Percentiles rank a stretch among this genome's conserved stretches.
Conservation (phyloP, 2,113 vertebrate genomes). For the Casuarius casuarius region DNA sequence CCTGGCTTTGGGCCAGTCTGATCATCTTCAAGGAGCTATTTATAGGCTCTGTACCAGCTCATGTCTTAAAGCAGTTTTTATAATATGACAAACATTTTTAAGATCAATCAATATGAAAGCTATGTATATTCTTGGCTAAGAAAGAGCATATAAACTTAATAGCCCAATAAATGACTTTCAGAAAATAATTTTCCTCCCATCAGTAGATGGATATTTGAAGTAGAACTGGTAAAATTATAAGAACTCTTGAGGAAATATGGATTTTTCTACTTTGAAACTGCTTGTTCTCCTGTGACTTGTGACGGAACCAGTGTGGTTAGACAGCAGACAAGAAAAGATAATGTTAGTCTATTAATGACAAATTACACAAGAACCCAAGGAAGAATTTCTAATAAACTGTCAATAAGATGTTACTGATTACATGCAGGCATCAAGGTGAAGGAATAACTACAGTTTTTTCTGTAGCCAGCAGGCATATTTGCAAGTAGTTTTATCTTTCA, state of each 20-base stretch:
- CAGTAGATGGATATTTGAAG: not conserved
- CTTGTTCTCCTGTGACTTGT: not conserved
- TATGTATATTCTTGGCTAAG: not conserved
- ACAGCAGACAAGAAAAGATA: not conserved
- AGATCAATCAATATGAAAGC: not conserved
- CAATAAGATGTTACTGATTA: not conserved
- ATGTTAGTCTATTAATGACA: not conserved
- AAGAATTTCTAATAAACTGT: not conserved
- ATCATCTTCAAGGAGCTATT: not conserved
- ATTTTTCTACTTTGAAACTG: not conserved
- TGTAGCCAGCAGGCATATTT: not conserved
- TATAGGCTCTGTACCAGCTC: conserved; percentile 30
- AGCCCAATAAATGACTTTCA: not conserved
- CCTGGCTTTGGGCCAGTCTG: conserved; percentile 13
- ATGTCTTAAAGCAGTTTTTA: not conserved
- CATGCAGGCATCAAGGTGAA: not conserved
- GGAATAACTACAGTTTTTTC: not conserved
- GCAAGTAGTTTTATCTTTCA: not conserved
- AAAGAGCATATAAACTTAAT: not conserved
- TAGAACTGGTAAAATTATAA: not conserved
- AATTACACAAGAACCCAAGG: not conserved
- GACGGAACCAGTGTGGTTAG: not conserved
- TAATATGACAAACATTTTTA: conserved; percentile 36
- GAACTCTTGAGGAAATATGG: not conserved
- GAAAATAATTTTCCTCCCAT: not conserved